A percentile compares a stretch with the other conserved stretches of the same genome.
Evolutionary conservation across 1,140 invertebrate species (phyloP).

Genomic region (Pararge aegeria): DNA sequence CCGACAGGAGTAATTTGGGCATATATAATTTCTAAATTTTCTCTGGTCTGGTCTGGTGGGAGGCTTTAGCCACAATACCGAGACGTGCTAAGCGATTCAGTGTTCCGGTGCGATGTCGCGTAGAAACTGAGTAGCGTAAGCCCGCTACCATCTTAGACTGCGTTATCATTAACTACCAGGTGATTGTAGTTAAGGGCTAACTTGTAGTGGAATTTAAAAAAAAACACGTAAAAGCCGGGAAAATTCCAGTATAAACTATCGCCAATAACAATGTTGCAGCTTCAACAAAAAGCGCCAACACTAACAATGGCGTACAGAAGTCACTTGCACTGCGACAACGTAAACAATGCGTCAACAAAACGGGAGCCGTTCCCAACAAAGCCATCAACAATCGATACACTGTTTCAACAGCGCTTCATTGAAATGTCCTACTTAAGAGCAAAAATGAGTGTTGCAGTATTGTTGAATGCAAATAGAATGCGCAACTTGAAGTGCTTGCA

Average conservation of each 20-base stretch:
- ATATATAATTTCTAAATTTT: no score
- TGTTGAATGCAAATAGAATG: constrained; percentile 65
- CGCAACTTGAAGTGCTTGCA: constrained; percentile 58
- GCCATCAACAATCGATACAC: constrained; percentile 41
- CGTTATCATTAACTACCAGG: no score
- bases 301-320: background rate
- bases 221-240: background rate
- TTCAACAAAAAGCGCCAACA: constrained; percentile 2
- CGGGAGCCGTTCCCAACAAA: constrained; percentile 40
- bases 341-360: constrained; percentile 35
- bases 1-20: no score
- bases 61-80: no score
- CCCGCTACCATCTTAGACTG: no score
- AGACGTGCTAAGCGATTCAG: no score
- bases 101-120: no score
- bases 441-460: constrained; percentile 69
- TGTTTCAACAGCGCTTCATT: constrained; percentile 45
- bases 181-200: no score
- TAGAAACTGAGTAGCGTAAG: no score
- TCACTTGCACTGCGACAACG: constrained; percentile 21
- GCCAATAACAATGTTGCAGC: background rate
- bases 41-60: no score
- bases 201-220: no score
- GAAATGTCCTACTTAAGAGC: constrained; percentile 58
- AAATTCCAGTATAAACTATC: background rate